Base-by-base conservation (phyloP, 2,888 invertebrate species). In the Diploptera punctata region DNA sequence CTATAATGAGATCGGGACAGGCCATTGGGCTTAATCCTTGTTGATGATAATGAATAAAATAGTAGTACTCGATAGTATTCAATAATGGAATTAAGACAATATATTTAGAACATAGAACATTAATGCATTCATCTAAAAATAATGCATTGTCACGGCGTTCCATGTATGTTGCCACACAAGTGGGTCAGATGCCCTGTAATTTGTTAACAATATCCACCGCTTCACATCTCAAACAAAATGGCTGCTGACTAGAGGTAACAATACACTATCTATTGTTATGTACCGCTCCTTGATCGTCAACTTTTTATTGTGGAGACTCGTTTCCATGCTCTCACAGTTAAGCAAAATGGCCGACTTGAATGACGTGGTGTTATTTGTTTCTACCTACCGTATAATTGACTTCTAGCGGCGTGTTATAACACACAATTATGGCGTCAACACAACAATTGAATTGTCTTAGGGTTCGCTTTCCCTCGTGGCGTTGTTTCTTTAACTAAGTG, bases 101-200 rank as follows among this genome's bases (percentile, higher is more conserved):
- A n/a, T n/a, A n/a, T n/a, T n/a, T n/a, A n/a, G n/a, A n/a, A 33
- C 33, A 33, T 33, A 33, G 33, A 33, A 5, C 33, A 33, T 10
- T 33, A 10, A 7, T 7, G 10, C 33, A 33, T 33, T 7, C 7
- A 33, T 33, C 7, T 10, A 33, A 10, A n/a, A 52, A 57, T 29
- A 16, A 1, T 26, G 65, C 26, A 7, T 21, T n/a, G 47, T 65
- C 65, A 65, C 18, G 10, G 19, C 21, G 13, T 13, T 38, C 62
- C 43, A 24, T 65, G 44, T 29, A 26, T 65, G 65, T 65, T 65
- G 47, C 47, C 65, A 65, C 47, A 65, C 65, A 29, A 47, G 65
- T 65, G 26, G 47, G 65, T 65, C 29, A 47, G 47, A 26, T 65
- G 65, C 65, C 65, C 65, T 65, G 29, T 65, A 65, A 65, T 65